Percentiles rank a stretch among this genome's conserved stretches.
phyloP scores from a whole-genome alignment of 2,113 vertebrate species.

The Arizona elegans region DNA sequence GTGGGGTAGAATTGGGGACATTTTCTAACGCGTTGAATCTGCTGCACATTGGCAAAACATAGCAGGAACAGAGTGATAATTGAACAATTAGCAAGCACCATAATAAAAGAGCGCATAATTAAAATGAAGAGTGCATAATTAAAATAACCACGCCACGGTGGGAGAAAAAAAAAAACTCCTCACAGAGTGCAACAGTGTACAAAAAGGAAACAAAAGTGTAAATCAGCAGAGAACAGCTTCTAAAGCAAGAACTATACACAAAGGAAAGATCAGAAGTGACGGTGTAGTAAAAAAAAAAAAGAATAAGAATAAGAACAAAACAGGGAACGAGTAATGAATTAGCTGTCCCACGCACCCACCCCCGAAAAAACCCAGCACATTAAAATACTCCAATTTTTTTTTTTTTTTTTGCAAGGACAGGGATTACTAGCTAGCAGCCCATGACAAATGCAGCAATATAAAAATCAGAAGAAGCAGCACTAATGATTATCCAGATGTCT shows the following conservation, averaged over 20 bases:
- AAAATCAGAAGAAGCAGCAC: slow-evolving; percentile 37
- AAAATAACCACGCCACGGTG: slow-evolving; percentile 50
- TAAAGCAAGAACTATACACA: slow-evolving; percentile 21
- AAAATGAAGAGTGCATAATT: slow-evolving; percentile 63
- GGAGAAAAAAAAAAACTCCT: neutral
- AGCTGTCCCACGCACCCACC: neutral
- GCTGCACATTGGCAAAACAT: slow-evolving; percentile 35
- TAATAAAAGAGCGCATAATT: slow-evolving; percentile 54
- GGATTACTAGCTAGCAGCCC: slow-evolving; percentile 18
- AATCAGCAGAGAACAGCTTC: neutral
- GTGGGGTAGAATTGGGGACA: neutral
- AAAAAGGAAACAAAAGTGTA: slow-evolving; percentile 14
- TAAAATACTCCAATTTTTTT: slow-evolving; percentile 31
- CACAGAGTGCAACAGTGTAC: slow-evolving; percentile 5
- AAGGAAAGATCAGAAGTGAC: slow-evolving; percentile 14
- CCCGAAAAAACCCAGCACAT: neutral
- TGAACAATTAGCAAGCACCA: slow-evolving; percentile 60
- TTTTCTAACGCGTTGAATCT: slow-evolving; percentile 39
- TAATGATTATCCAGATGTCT: neutral
- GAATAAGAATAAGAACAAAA: slow-evolving; percentile 21
- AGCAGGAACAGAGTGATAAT: slow-evolving; percentile 48
- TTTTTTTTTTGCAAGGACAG: slow-evolving; percentile 28
- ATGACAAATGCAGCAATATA: slow-evolving; percentile 47
- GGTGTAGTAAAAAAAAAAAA: slow-evolving; percentile 45
- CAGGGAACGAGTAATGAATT: slow-evolving; percentile 19